Conservation (phyloP, 2,888 invertebrate genomes). For the Netelia melanura region DNA sequence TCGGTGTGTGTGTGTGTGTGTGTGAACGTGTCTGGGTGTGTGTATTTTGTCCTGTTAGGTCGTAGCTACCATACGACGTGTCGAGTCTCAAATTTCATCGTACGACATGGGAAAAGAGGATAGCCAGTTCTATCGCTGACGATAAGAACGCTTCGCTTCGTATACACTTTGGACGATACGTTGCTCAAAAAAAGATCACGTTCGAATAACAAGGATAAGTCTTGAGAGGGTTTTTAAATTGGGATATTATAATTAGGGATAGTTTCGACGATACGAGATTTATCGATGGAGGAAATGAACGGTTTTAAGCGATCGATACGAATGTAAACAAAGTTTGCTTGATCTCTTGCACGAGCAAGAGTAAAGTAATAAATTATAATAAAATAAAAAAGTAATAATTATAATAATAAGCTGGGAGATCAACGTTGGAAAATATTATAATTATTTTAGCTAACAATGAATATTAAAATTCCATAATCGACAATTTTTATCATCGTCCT, state of each 20-base stretch:
- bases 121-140: not conserved
- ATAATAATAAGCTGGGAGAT: too few species aligned
- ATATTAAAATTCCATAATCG: too few species aligned
- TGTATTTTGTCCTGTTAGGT: slow-evolving; percentile 18
- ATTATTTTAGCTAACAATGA: too few species aligned
- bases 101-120: slow-evolving; percentile 22
- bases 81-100: slow-evolving; percentile 60
- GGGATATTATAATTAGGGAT: not conserved
- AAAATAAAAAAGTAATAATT: too few species aligned
- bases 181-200: not conserved
- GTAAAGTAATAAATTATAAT: too few species aligned
- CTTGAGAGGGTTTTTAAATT: not conserved
- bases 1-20: not conserved
- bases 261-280: too few species aligned
- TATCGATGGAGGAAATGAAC: not conserved
- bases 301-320: not conserved
- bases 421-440: too few species aligned
- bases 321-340: too few species aligned
- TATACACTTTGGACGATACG: not conserved
- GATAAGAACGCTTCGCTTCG: not conserved
- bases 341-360: not conserved
- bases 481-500: too few species aligned
- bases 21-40: not conserved
- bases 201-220: not conserved
- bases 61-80: slow-evolving; percentile 10